Base-by-base conservation (phyloP, 2,888 invertebrate genomes). In the Helicoverpa assulta region DNA sequence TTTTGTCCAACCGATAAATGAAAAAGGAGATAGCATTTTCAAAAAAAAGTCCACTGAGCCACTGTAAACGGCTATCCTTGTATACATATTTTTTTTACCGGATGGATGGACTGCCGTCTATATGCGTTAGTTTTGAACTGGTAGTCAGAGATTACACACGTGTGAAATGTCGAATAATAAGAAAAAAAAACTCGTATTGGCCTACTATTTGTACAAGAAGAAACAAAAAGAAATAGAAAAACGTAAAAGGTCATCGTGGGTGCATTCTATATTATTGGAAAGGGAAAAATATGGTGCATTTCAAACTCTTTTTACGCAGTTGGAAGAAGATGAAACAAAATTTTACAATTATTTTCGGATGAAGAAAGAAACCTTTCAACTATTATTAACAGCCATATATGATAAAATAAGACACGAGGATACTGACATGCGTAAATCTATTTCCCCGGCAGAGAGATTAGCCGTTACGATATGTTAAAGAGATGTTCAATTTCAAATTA, bases 271-370 rank as follows among this genome's bases (percentile, higher is more conserved):
- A 47, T 47, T 47, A 47, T 47, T 47, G 47, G 47, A 83, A 82
- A 79, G 78, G 79, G 80, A 80, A 77, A n/a, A 83, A 78, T 79
- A 80, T 78, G 77, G 66, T 73, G 70, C 67, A 73, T 74, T 70
- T 80, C 74, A 77, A 18, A 74, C 74, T 65, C 78, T 81, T 78
- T 78, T 78, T 76, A 80, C 65, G 80, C 16, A 77, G 65, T 77
- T 83, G 72, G 68, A 76, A 80, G 73, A 80, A 82, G 77, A 82
- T 78, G 82, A 80, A 79, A 76, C 70, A 64, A 81, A 79, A 75
- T 78, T 78, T 80, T 76, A 70, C 73, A 80, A 80, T 77, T 78
- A 76, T 78, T 78, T 80, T 80, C 70, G 65, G 58, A 80, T 80
- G 82, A 73, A 74, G 71, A 70, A 76, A 76, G 67, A 72, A 74